These are phyloP conservation scores for Athene cunicularia DNA, from an alignment of 2,113 vertebrate species.

Conservation along the genomic window DNA sequence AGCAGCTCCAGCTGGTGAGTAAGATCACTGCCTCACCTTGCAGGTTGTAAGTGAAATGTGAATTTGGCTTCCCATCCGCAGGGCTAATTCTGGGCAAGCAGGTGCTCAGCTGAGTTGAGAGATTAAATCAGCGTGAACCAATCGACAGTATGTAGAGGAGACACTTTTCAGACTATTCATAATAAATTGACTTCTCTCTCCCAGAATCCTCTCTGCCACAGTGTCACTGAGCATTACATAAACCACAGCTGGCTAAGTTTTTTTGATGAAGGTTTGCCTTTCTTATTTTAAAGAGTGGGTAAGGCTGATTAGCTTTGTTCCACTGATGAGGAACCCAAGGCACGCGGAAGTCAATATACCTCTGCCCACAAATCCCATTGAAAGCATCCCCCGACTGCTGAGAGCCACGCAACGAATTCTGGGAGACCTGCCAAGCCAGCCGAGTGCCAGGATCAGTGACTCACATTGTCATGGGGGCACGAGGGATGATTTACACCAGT, in stretches of 20 bases:
- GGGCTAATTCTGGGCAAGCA: slow-evolving; percentile 27
- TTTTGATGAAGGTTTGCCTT: slow-evolving; percentile 36
- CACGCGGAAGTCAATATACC: slow-evolving; percentile 25
- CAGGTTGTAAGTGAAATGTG: background rate
- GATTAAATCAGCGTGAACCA: slow-evolving; percentile 2
- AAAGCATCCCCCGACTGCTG: slow-evolving; percentile 46
- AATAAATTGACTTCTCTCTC: background rate
- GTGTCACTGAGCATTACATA: slow-evolving; percentile 19
- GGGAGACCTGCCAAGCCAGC: slow-evolving; percentile 53
- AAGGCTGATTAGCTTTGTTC: slow-evolving; percentile 44
- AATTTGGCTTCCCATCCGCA: background rate
- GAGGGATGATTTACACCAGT: slow-evolving; percentile 60
- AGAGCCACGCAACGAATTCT: slow-evolving; percentile 33
- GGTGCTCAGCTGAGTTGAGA: background rate
- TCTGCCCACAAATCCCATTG: slow-evolving; percentile 56
- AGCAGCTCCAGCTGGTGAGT: background rate
- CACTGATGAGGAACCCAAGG: slow-evolving; percentile 12
- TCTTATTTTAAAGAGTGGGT: slow-evolving; percentile 11
- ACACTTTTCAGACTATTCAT: background rate
- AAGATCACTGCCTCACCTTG: slow-evolving; percentile 14
- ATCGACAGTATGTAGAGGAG: background rate
- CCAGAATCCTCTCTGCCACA: background rate
- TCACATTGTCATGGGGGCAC: background rate
- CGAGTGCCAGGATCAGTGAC: slow-evolving; percentile 52
- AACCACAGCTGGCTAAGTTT: slow-evolving; percentile 28